These are phyloP conservation scores for Calameuta idolon DNA, from an alignment of 2,888 invertebrate species.

Conservation along the genomic window DNA sequence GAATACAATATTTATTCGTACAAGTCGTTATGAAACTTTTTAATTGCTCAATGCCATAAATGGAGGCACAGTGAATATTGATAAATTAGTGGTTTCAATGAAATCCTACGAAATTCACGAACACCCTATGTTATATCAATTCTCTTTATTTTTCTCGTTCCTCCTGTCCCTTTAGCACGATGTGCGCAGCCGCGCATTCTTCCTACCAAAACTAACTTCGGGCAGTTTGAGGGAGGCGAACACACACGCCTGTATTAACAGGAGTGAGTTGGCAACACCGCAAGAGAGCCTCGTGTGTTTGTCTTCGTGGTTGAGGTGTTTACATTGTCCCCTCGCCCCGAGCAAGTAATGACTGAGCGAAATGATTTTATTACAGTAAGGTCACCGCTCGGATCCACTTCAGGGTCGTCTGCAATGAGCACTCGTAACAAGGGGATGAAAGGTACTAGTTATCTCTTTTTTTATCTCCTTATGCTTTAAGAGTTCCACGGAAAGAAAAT, in stretches of 20 bases:
- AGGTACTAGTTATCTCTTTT: background rate
- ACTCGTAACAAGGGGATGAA: background rate
- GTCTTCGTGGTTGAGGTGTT: constrained; percentile 38
- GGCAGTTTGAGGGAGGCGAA: background rate
- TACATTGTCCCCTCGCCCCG: constrained; percentile 42
- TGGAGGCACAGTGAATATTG: background rate
- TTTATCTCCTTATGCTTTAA: background rate
- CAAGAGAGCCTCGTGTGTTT: constrained; percentile 35
- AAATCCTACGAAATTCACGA: background rate
- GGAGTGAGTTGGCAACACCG: constrained; percentile 6
- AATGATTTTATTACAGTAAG: constrained; percentile 34
- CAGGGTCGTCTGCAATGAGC: background rate
- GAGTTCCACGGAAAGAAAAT: background rate
- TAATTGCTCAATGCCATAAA: no score
- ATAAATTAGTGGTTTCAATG: background rate
- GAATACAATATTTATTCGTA: no score
- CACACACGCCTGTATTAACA: background rate
- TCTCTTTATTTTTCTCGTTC: background rate
- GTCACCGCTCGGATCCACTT: background rate
- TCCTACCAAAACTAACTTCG: background rate
- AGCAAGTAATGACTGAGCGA: constrained; percentile 34
- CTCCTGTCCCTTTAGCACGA: background rate
- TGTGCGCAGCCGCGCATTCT: background rate
- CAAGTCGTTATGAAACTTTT: no score
- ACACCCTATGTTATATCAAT: background rate